These are phyloP conservation scores for Drosophila pruinosa DNA, from an alignment of 1,140 invertebrate genomes.

Conservation along the genomic window DNA sequence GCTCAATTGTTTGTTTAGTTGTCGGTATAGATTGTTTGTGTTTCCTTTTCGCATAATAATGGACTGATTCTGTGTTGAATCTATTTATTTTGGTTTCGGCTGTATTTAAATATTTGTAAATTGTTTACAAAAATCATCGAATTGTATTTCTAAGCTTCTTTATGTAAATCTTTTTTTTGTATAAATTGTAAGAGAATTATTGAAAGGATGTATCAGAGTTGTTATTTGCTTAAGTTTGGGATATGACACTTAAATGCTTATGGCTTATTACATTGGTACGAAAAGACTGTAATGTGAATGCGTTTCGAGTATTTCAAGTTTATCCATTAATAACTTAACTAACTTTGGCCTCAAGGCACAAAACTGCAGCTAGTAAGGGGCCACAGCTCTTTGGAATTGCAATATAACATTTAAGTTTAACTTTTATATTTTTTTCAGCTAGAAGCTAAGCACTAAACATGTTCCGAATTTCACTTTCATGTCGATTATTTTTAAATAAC, in stretches of 20 bases:
- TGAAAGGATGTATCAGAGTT: background rate
- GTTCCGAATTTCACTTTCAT: background rate
- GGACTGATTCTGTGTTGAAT: conserved; percentile 14
- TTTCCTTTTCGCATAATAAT: conserved; percentile 19
- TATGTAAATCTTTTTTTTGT: conserved; percentile 2
- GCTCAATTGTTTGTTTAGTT: conserved; percentile 8
- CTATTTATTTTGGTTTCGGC: conserved; percentile 20
- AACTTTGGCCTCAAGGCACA: conserved; percentile 9
- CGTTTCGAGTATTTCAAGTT: background rate
- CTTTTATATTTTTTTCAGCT: conserved; percentile 9
- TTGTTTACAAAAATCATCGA: conserved; percentile 33
- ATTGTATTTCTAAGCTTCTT: conserved; percentile 45
- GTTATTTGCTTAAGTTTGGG: conserved; percentile 5
- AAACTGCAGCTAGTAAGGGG: background rate
- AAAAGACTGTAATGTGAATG: background rate
- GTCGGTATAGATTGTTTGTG: conserved; percentile 10
- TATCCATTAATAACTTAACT: background rate
- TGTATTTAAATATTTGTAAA: conserved; percentile 26
- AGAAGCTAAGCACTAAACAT: conserved; percentile 14
- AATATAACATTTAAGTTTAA: conserved; percentile 10
- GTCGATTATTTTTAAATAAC: too few relatives aligned
- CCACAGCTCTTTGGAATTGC: background rate
- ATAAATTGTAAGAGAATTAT: conserved; percentile 9
- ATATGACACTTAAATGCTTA: conserved; percentile 35
- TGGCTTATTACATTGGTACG: background rate